Evolutionary conservation across 2,888 invertebrate species (phyloP).

Genomic region (Antheraea yamamai): DNA sequence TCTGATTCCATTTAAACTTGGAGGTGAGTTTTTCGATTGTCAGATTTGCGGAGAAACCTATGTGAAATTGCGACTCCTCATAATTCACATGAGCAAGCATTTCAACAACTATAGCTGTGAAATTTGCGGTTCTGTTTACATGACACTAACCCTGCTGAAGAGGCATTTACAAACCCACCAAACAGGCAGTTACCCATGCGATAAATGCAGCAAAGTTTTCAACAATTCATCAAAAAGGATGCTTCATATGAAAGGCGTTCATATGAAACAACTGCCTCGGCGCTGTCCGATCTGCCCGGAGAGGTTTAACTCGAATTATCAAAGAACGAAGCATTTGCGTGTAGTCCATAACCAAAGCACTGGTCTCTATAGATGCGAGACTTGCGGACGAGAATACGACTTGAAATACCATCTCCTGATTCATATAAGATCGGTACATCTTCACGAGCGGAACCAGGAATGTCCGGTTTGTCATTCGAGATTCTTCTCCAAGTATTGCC

Average conservation of each 20-base stretch:
- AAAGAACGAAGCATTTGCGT: constrained; percentile 63
- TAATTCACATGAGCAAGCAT: constrained; percentile 71
- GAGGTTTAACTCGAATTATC: constrained; percentile 64
- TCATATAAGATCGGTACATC: constrained; percentile 64
- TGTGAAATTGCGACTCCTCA: constrained; percentile 54
- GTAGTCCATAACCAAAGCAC: constrained; percentile 57
- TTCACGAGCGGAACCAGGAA: constrained; percentile 65
- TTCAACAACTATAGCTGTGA: constrained; percentile 70
- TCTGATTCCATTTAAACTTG: constrained; percentile 64
- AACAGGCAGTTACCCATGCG: constrained; percentile 60
- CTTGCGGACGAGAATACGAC: constrained; percentile 62
- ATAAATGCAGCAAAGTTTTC: constrained; percentile 66
- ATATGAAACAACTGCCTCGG: constrained; percentile 55
- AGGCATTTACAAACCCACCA: constrained; percentile 60
- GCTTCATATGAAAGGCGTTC: constrained; percentile 59
- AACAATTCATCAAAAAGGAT: constrained; percentile 56
- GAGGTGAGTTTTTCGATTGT: constrained; percentile 53
- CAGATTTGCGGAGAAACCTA: constrained; percentile 60
- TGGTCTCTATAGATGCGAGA: constrained; percentile 56
- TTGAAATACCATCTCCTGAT: constrained; percentile 60
- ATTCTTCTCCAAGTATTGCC: constrained; percentile 64
- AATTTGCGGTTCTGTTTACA: constrained; percentile 62
- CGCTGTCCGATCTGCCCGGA: constrained; percentile 66
- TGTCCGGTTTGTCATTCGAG: constrained; percentile 59
- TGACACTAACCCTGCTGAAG: constrained; percentile 52